phyloP scores from a whole-genome alignment of 2,888 invertebrate genomes.

The Platynereis dumerilii region DNA sequence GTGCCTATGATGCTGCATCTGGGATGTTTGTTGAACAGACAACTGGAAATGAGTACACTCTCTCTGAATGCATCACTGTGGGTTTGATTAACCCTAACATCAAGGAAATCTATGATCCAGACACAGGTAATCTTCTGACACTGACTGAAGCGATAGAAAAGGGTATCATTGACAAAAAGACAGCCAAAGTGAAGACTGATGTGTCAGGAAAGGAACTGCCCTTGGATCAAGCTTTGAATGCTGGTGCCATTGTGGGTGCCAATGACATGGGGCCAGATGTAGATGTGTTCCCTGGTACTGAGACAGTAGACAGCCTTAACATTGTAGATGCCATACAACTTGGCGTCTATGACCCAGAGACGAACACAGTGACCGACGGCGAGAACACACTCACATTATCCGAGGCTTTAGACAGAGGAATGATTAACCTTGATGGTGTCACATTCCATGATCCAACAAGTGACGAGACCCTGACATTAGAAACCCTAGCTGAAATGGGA shows the following conservation, averaged over 20 bases:
- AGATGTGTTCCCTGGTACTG: neutral
- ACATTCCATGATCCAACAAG: conserved; percentile 33
- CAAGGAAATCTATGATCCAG: conserved; percentile 67
- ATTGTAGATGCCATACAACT: conserved; percentile 72
- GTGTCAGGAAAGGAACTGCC: conserved; percentile 39
- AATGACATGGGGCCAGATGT: conserved; percentile 7
- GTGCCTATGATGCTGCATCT: conserved; percentile 62
- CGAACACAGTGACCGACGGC: conserved; percentile 66
- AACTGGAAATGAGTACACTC: conserved; percentile 54
- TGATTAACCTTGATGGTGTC: conserved; percentile 25
- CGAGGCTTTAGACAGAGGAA: conserved; percentile 71
- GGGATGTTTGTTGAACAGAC: conserved; percentile 64
- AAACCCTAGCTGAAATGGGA: conserved; percentile 79
- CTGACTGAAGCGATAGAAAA: conserved; percentile 87
- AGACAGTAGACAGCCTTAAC: conserved; percentile 3
- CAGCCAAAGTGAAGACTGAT: conserved; percentile 31
- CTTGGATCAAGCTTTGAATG: conserved; percentile 44
- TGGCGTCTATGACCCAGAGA: conserved; percentile 71
- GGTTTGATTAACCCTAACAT: conserved; percentile 73
- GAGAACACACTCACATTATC: conserved; percentile 27
- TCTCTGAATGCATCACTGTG: conserved; percentile 73
- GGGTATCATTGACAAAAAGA: conserved; percentile 40
- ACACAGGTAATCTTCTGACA: conserved; percentile 74
- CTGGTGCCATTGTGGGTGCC: conserved; percentile 39
- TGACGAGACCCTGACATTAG: conserved; percentile 71